These are phyloP conservation scores for Pachliopta kotzebuea DNA, from an alignment of 2,888 invertebrate species.

Conservation along the genomic window DNA sequence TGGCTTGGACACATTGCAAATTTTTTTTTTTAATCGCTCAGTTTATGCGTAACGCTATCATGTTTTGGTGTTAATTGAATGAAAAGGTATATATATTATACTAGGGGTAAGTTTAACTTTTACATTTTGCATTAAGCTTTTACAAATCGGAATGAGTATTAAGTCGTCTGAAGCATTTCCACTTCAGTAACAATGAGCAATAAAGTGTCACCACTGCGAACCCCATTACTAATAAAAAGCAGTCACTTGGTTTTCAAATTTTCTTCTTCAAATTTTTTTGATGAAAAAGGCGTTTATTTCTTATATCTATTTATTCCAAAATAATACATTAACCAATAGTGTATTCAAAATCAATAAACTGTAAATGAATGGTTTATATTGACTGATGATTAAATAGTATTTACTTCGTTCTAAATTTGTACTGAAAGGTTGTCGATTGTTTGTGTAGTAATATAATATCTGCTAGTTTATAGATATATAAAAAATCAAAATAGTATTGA, in stretches of 20 bases:
- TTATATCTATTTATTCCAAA: no score
- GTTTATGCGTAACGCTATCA: background rate
- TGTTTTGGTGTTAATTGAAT: background rate
- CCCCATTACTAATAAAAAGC: background rate
- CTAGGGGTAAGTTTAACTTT: background rate
- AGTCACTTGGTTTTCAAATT: background rate
- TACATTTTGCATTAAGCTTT: no score
- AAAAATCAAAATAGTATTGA: no score
- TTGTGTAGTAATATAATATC: no score
- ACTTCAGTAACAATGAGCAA: background rate
- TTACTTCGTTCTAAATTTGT: no score
- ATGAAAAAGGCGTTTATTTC: no score
- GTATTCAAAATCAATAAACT: background rate
- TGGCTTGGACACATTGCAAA: no score
- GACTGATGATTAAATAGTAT: no score
- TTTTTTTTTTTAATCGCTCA: no score
- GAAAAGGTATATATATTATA: background rate
- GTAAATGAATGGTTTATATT: background rate
- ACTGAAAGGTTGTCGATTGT: no score
- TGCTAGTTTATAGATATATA: no score
- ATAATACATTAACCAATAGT: no score
- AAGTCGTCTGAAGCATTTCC: constrained; percentile 2
- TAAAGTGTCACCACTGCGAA: background rate
- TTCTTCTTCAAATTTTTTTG: background rate
- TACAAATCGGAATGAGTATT: background rate